Evolutionary conservation across 2,797 vertebrate species (phyloP).

Genomic region (Okamejei kenojei): DNA sequence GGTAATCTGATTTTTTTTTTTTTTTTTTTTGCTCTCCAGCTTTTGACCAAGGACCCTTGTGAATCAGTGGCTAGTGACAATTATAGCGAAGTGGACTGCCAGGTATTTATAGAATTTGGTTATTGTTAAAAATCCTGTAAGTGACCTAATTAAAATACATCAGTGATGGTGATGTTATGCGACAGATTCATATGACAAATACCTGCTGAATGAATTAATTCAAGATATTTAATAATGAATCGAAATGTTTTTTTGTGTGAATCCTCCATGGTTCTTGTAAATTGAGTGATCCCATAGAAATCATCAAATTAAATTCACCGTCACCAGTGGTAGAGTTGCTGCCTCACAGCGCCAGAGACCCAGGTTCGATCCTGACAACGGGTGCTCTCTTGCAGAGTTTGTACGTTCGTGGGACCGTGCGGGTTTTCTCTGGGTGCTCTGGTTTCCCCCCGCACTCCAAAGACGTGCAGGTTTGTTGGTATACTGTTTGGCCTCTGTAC

Average conservation of each 20-base stretch:
- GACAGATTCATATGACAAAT: not conserved
- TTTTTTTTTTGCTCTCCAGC: constrained; percentile 53
- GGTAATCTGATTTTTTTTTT: not conserved
- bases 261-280: not conserved
- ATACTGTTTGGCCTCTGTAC: too few relatives aligned
- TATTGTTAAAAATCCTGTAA: not conserved
- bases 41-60: constrained; percentile 68
- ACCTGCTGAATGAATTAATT: not conserved
- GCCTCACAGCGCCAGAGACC: too few relatives aligned
- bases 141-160: not conserved
- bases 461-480: too few relatives aligned
- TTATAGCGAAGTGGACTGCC: constrained; percentile 77
- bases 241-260: not conserved
- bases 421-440: too few relatives aligned
- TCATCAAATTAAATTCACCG: not conserved
- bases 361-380: too few relatives aligned
- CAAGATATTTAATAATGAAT: not conserved
- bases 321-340: not conserved
- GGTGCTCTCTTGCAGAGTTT: too few relatives aligned
- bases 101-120: constrained; percentile 57
- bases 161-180: not conserved
- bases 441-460: too few relatives aligned
- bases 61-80: constrained; percentile 65
- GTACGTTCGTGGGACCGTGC: too few relatives aligned
- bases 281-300: not conserved